Base-by-base conservation (phyloP, 2,797 vertebrate species). In the Corythornis leucogaster region DNA sequence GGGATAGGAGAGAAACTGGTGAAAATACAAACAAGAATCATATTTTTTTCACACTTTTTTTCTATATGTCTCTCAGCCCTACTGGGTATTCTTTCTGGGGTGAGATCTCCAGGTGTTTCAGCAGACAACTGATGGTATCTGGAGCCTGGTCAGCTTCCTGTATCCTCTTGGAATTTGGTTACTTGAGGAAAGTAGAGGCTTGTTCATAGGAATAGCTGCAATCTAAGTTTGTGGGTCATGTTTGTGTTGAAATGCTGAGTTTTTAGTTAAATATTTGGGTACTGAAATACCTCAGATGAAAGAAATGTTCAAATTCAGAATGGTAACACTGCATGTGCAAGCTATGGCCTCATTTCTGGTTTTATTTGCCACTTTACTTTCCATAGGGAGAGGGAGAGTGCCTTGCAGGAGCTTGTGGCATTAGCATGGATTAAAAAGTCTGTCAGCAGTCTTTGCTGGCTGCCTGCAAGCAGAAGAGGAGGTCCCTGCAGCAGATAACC, bases 211-310 rank as follows among this genome's bases (percentile, higher is more conserved):
- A 80, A 48, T 54, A 64, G n/a, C 43, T 75, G 62, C 19, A n/a
- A 4, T 61, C 30, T 57, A 71, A 42, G 62, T 83, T 79, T 90
- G n/a, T 66, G 19, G 66, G 33, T 78, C 20, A 6, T 33, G 19
- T 25, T 92, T 82, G 71, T 68, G 21, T 61, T 59, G 38, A 80
- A 87, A 91, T 62, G 28, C n/a, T 81, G 70, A 51, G 31, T 3
- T 53, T 90, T 93, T 46, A 54, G 38, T 78, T 77, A 74, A 85
- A 61, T 85, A 55, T 89, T 85, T 88, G 64, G 68, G 50, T 40
- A 30, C 22, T 35, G 55, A 79, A 87, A 75, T 81, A 48, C 3
- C 0, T 54, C 51, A 31, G 46, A 22, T 54, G 19, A 73, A 66
- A 87, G 33, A 92, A 89, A 71, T 71, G 66, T 38, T 92, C 74